These are phyloP conservation scores for Amphilophus citrinellus DNA, from an alignment of 2,113 vertebrate species.

Conservation along the genomic window DNA sequence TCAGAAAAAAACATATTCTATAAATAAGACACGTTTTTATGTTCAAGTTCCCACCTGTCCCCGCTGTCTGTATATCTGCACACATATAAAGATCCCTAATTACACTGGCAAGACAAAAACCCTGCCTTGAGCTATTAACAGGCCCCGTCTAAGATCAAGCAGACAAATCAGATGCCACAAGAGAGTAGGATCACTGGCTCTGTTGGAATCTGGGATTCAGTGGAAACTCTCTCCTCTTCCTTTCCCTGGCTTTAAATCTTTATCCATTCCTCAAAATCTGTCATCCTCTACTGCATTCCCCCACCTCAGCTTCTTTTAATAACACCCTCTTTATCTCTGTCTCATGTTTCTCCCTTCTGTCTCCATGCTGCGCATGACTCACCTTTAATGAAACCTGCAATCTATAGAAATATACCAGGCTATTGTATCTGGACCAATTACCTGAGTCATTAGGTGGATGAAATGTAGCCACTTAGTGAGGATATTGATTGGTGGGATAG, in stretches of 20 bases:
- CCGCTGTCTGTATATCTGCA: not conserved
- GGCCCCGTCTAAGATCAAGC: slow-evolving; percentile 27
- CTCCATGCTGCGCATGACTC: slow-evolving; percentile 39
- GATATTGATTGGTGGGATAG: slow-evolving; percentile 44
- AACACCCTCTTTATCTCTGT: slow-evolving; percentile 64
- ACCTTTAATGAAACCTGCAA: slow-evolving; percentile 53
- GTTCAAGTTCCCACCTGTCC: not conserved
- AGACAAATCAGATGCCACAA: slow-evolving; percentile 27
- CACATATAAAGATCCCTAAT: slow-evolving; percentile 11
- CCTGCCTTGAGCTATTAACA: slow-evolving; percentile 18
- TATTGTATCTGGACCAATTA: slow-evolving; percentile 54
- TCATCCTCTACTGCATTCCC: slow-evolving; percentile 52
- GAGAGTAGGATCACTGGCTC: slow-evolving; percentile 44
- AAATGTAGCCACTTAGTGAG: slow-evolving; percentile 23
- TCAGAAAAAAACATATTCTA: not conserved
- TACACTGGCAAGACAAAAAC: not conserved
- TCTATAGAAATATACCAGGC: slow-evolving; percentile 16
- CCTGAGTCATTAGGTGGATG: slow-evolving; percentile 15
- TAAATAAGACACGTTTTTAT: not conserved
- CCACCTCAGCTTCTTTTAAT: slow-evolving; percentile 55
- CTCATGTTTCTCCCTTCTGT: slow-evolving; percentile 29
- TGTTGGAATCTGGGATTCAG: slow-evolving; percentile 40
- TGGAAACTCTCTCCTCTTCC: slow-evolving; percentile 22
- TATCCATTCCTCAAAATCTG: slow-evolving; percentile 61
- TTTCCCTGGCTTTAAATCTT: slow-evolving; percentile 46